Conservation (phyloP, 1,140 invertebrate genomes). For the Papilio helenus region DNA sequence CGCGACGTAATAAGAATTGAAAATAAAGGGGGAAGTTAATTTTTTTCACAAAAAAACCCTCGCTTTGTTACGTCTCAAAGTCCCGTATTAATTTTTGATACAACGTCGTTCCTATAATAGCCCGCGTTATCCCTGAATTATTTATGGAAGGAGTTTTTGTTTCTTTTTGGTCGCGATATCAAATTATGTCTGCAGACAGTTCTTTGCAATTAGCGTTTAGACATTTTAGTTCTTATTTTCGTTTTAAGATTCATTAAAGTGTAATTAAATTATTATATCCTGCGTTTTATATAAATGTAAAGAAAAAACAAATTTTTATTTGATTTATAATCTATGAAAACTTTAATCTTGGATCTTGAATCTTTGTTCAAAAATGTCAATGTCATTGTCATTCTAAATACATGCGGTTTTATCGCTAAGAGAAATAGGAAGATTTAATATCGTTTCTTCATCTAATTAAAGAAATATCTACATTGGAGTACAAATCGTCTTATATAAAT, state of each 20-base stretch:
- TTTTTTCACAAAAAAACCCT: conserved; percentile 25
- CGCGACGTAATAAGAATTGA: conserved; percentile 53
- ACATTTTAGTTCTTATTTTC: conserved; percentile 1
- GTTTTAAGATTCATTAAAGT: background rate
- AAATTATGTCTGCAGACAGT: conserved; percentile 15
- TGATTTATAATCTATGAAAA: too few species aligned
- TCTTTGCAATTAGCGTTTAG: background rate
- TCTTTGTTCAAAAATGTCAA: too few species aligned
- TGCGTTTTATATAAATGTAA: too few species aligned
- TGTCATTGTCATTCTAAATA: too few species aligned
- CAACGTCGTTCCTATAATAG: conserved; percentile 26
- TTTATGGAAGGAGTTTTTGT: conserved; percentile 6
- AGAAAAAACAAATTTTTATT: too few species aligned
- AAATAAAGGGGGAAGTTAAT: conserved; percentile 50
- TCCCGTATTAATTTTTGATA: conserved; percentile 35
- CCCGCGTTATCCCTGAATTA: conserved; percentile 15
- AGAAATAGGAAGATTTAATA: too few species aligned
- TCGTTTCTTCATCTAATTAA: too few species aligned
- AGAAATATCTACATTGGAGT: too few species aligned
- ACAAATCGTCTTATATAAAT: too few species aligned
- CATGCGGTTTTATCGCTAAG: too few species aligned
- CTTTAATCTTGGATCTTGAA: too few species aligned
- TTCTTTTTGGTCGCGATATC: background rate
- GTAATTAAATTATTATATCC: background rate
- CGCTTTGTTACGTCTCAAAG: conserved; percentile 37